Evolutionary conservation across 2,797 vertebrate genomes (phyloP), one percentile per base, ranked within the genome.

Genomic region (Sebastes kiyomatsui): DNA sequence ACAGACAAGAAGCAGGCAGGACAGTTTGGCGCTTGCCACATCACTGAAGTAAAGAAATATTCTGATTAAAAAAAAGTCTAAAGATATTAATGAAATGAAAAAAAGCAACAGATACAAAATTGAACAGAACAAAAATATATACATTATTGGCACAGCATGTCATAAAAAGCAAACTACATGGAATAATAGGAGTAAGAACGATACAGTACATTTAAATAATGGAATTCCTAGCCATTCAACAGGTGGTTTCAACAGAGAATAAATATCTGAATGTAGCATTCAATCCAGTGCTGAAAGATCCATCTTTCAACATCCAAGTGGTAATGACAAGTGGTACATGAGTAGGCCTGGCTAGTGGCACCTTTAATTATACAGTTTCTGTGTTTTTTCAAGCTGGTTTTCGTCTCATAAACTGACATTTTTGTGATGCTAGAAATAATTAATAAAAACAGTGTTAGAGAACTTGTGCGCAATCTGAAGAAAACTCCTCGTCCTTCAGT

Each of bases 91-190:
- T 28, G n/a, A 74, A 75, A 73, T 59, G 0, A 75, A 59, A 68
- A 61, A 27, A 32, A 84, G 49, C 14, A 20, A 25, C 49, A 58
- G 2, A 67, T 65, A 78, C 30, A 84, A 67, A 84, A 5, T 86
- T 67, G 71, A 71, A 81, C 60, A 2, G 79, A 75, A 68, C 5
- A 81, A 58, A 52, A 79, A 27, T 25, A 77, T 23, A 70, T 46
- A 81, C 52, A 82, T 61, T 38, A 87, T 89, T 94, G 92, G 92
- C 94, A 93, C 82, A 11, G 71, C 18, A 85, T 76, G 60, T 77
- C 72, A 77, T 59, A 86, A 84, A 88, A 88, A 89, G 18, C 62
- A 78, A 67, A 73, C 69, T 54, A 75, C 11, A 28, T 55, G 65
- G 68, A 85, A 73, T 67, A 80, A 70, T 3, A 70, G 30, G 54